These are phyloP conservation scores for Zelleria hepariella DNA, from an alignment of 2,888 invertebrate genomes.

Conservation along the genomic window DNA sequence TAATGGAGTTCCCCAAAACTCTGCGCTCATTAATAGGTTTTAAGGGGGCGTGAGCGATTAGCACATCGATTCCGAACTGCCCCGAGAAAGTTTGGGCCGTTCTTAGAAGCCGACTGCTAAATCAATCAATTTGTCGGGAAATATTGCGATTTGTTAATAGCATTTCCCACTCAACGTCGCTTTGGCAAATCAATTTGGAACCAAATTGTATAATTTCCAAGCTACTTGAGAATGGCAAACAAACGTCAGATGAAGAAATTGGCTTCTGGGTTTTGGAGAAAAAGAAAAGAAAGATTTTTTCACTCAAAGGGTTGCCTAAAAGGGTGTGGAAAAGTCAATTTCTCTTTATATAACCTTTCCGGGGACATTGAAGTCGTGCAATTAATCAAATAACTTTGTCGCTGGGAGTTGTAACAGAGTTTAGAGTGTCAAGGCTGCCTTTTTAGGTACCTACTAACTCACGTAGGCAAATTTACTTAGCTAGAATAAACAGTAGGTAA, in stretches of 20 bases:
- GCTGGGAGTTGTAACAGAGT: background rate
- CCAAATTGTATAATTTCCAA: background rate
- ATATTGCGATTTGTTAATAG: background rate
- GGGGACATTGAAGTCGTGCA: conserved; percentile 1
- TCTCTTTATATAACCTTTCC: background rate
- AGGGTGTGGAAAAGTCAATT: conserved; percentile 2
- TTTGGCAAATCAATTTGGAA: background rate
- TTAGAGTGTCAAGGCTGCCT: background rate
- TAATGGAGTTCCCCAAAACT: background rate
- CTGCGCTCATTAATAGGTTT: conserved; percentile 7
- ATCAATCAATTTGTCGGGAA: background rate
- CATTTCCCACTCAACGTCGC: background rate
- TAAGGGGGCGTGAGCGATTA: conserved; percentile 2
- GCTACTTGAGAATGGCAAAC: too few relatives aligned
- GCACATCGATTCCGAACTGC: conserved; percentile 7
- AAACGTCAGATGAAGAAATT: background rate
- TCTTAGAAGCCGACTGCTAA: background rate
- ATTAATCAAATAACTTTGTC: conserved; percentile 11
- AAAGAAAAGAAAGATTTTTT: background rate
- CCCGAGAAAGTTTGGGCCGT: background rate
- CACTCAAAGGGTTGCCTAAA: background rate
- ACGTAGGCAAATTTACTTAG: background rate
- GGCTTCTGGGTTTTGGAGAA: background rate
- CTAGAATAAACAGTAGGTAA: too few relatives aligned
- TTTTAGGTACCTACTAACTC: too few relatives aligned